Base-by-base conservation (phyloP, 2,797 vertebrate species). In the Hippocampus kuda region DNA sequence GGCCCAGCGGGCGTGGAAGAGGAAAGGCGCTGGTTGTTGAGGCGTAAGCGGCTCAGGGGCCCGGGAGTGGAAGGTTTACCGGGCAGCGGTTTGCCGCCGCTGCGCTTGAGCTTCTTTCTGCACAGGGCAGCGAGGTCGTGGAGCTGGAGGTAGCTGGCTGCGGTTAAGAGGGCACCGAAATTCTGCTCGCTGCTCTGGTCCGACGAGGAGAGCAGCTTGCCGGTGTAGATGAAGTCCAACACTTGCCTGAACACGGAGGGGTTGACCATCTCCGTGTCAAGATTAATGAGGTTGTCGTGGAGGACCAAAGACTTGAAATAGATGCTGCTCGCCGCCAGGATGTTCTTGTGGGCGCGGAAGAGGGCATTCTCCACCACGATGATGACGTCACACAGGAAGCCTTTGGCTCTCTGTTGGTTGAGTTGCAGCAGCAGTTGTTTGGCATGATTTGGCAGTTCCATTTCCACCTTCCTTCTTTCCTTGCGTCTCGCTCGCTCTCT, bases 381-480 rank as follows among this genome's bases (percentile, higher is more conserved):
- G 87, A 99, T 97, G 71, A 99, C 97, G 0, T 98, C 97, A 84
- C 96, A 99, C 84, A 99, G 91, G 90, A 98, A 99, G 85, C 97
- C 97, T 88, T 98, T 98, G 88, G 94, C 94, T 90, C 97, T 92
- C 92, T 99, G 97, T 90, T 99, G 96, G 91, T 99, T 99, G 86
- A 99, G 93, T 93, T 99, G 97, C 88, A 97, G 92, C 91, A 99
- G 92, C 91, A 99, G 91, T 93, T 98, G 97, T 92, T 95, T 98
- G 83, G 97, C 96, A 92, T 99, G 95, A 93, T 97, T 98, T 94
- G 96, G 95, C 91, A 98, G 91, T 93, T 99, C 97, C 97, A 99
- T 99, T 90, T 95, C 94, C 90, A 93, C 92, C 91, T 91, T 85
- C 76, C 84, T 75, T 87, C 84, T 70, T 78, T 84, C 77, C 70